Evolutionary conservation across 2,113 vertebrate genomes (phyloP), one percentile per base, ranked within the genome.

Genomic region (Sapayoa aenigma): DNA sequence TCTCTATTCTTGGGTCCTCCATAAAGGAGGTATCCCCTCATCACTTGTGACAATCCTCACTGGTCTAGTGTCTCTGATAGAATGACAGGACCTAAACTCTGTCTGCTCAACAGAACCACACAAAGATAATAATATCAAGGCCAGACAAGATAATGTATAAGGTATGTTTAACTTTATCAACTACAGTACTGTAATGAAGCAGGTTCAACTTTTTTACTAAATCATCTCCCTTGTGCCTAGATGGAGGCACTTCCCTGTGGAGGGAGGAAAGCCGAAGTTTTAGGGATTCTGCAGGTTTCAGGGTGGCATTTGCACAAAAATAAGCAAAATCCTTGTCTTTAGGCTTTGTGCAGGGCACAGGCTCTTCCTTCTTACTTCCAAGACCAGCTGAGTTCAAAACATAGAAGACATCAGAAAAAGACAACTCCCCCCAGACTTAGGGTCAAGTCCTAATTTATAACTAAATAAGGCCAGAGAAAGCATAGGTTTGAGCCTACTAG

Each of bases 51-150:
- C 15, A 60, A 5, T n/a, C 9, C 2, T 80, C 41, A 33, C 21
- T 42, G 15, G 20, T 11, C 25, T 55, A 31, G 8, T n/a, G 15
- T 23, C 33, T 27, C 33, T 3, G 1, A n/a, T 31, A 49, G 8
- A 9, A 37, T 31, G 23, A 30, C 12, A 35, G 25, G 39, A 68
- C 13, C 9, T 47, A 39, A 83, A 46, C 27, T 59, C 33, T 47
- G 33, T 9, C n/a, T 37, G 21, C 41, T 71, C 25, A 25, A 46
- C 0, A 0, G 47, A 74, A 28, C 5, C 13, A 24, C 3, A 3
- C 3, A 53, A 72, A 73, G 14, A 6, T 41, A 59, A 9, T 18
- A 49, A 62, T 47, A 73, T 39, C 8, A 44, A 27, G 17, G 63
- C 14, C 12, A 79, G n/a, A 30, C 24, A 53, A 49, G 13, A 42